phyloP scores from a whole-genome alignment of 2,113 vertebrate species.

The Tetrao urogallus region DNA sequence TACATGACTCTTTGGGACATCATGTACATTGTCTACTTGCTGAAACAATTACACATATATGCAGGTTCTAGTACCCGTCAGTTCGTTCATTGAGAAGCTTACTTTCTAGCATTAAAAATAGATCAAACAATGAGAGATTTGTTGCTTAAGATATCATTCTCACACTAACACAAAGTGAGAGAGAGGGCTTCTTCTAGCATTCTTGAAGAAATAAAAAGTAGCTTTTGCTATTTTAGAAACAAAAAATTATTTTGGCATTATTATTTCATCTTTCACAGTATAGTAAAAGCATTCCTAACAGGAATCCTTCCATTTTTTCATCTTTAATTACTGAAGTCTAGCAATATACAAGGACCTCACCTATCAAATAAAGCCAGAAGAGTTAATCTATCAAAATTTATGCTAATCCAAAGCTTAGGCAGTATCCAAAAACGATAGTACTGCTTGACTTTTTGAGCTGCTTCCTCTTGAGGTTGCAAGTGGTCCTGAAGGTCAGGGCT shows the following conservation, averaged over 20 bases:
- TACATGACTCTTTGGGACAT: not conserved
- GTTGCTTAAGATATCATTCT: not conserved
- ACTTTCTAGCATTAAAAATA: not conserved
- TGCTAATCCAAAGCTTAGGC: constrained; percentile 94
- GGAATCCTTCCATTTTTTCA: not conserved
- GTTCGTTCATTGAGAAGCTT: not conserved
- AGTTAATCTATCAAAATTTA: constrained; percentile 97
- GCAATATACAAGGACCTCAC: constrained; percentile 70
- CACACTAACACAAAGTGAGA: rapidly evolving
- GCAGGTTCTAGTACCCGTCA: not conserved
- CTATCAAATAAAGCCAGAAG: constrained; percentile 97
- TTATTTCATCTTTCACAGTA: not conserved
- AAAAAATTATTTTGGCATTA: not conserved
- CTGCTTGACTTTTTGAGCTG: constrained; percentile 89
- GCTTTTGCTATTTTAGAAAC: not conserved
- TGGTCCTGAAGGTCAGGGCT: constrained; percentile 94
- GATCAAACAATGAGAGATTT: not conserved
- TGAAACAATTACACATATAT: not conserved
- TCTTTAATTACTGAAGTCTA: not conserved
- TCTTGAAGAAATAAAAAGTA: not conserved
- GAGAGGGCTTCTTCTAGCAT: rapidly evolving
- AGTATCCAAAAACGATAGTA: constrained; percentile 97
- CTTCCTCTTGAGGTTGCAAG: constrained; percentile 85
- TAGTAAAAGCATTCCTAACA: not conserved
- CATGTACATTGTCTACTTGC: not conserved